Base-by-base conservation (phyloP, 2,888 invertebrate genomes). In the Psylliodes chrysocephalus region DNA sequence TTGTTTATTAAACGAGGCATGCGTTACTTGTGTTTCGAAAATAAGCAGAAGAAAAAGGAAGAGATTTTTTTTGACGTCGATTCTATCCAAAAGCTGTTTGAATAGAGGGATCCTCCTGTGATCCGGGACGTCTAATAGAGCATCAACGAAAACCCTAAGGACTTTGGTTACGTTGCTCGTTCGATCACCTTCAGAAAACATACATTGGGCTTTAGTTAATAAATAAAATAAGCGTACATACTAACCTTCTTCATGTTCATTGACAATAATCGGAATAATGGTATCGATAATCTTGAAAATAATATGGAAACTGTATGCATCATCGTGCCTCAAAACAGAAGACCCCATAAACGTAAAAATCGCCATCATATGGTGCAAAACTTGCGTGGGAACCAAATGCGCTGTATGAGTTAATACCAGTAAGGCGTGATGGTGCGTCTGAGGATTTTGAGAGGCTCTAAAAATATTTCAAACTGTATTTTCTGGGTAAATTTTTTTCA, bases 291-390 rank as follows among this genome's bases (percentile, higher is more conserved):
- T 94, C 78, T 91, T 92, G 0, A 90, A 88, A 57, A 98, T 96
- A 18, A 98, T 92, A 81, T 96, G 95, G 79, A 96, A 95, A 77
- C 95, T 96, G 81, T 97, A 97, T 0, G 93, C 91, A 76, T 98
- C 96, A 78, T 98, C 98, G 73, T 96, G 95, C 7, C 96, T 87
- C 0, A 98, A 85, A 7, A 98, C 90, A 0, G 94, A 94, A 0
- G 93, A 93, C 0, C 98, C 98, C 90, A 99, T 96, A 78, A 98
- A 99, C 0, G 98, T 97, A 79, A 99, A 99, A 73, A 99, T 94
- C 17, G 95, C 91, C 90, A 98, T 96, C 2, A 97, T 92, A 75
- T 97, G 95, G 77, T 95, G 92, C 12, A 98, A 83, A 0, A 98
- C 94, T 82, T 92, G 90, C 64, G 91, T 89, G 0, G 95, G 95